Conservation (phyloP, 2,797 vertebrate genomes). For the Sebastiscus tertius region DNA sequence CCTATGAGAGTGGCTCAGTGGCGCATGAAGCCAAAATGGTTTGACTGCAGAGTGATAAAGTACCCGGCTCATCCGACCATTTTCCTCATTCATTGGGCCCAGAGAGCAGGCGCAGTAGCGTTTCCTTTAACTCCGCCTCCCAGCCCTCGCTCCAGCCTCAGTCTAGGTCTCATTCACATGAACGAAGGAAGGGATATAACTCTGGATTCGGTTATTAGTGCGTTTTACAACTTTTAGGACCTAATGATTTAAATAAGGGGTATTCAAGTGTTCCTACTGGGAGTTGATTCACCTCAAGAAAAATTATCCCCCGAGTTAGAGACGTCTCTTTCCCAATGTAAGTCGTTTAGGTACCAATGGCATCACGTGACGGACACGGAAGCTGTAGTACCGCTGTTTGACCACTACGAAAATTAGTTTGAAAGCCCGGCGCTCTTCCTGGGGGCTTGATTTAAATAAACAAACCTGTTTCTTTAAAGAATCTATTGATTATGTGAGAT, state of each 20-base stretch:
- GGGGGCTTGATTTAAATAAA: background rate
- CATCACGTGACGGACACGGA: no score
- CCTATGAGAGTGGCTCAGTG: background rate
- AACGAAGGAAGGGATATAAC: background rate
- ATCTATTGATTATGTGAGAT: background rate
- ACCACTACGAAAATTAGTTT: no score
- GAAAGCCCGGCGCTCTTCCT: no score
- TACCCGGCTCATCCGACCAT: background rate
- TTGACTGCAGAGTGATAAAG: background rate
- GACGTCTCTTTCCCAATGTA: no score
- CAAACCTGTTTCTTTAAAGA: background rate
- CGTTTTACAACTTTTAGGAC: no score
- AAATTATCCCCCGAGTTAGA: no score
- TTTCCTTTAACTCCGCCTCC: background rate
- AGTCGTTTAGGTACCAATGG: no score
- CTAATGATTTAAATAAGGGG: background rate
- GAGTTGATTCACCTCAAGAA: no score
- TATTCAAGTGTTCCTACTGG: background rate
- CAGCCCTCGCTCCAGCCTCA: no score
- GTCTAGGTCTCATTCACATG: no score
- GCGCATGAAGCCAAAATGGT: background rate
- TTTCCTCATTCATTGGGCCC: background rate
- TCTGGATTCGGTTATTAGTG: background rate
- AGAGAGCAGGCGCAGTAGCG: background rate
- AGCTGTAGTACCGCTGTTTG: no score